Evolutionary conservation across 2,113 vertebrate species (phyloP).

Genomic region (Ictalurus punctatus): DNA sequence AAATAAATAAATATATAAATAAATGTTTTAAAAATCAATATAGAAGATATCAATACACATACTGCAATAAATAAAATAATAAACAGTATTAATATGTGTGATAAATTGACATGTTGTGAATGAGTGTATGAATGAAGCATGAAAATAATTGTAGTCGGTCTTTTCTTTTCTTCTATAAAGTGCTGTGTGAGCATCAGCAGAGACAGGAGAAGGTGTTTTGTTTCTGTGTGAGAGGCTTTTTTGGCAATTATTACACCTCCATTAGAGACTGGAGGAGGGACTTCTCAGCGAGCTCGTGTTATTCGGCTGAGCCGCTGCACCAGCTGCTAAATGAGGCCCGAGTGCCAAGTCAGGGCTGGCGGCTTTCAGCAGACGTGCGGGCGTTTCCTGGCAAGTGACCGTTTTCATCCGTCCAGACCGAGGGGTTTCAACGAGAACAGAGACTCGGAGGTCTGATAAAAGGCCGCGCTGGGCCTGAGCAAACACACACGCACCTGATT

Average conservation of each 20-base stretch:
- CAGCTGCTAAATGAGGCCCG: conserved; percentile 55
- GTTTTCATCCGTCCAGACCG: conserved; percentile 45
- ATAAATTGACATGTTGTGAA: background rate
- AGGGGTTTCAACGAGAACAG: conserved; percentile 30
- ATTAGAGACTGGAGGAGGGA: conserved; percentile 42
- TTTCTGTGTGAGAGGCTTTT: conserved; percentile 31
- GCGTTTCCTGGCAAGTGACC: conserved; percentile 56
- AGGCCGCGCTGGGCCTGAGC: conserved; percentile 57
- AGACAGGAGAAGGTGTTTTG: background rate
- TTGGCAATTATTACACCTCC: conserved; percentile 38
- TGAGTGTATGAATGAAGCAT: too few relatives aligned
- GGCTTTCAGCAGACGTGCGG: conserved; percentile 45
- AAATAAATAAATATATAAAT: background rate
- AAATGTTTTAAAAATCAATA: too few relatives aligned
- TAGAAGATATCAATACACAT: too few relatives aligned
- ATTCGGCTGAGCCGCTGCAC: conserved; percentile 44
- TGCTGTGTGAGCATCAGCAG: background rate
- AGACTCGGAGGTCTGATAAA: conserved; percentile 58
- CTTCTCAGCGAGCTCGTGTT: conserved; percentile 45
- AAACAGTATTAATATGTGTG: background rate
- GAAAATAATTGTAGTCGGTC: too few relatives aligned
- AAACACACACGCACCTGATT: conserved; percentile 71
- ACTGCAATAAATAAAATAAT: background rate
- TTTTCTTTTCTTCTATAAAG: background rate
- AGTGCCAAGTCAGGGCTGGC: conserved; percentile 42